Percentiles rank a stretch among this genome's conserved stretches.
Evolutionary conservation across 1,140 invertebrate species (phyloP).

Genomic region (Vanessa tameamea): DNA sequence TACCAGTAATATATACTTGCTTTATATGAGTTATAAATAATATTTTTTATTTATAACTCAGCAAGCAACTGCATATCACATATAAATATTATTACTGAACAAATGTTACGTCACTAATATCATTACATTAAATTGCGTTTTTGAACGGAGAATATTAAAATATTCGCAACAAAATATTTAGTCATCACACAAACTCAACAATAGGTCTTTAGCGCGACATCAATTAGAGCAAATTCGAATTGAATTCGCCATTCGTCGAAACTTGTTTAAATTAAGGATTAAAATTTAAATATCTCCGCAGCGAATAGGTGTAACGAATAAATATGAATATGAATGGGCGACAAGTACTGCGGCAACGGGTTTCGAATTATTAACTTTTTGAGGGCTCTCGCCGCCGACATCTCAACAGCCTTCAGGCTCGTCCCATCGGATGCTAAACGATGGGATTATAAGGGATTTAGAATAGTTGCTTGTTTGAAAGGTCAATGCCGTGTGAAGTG

Average conservation of each 20-base stretch:
- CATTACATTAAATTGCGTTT: too few relatives aligned
- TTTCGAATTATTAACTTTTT: conserved; percentile 78
- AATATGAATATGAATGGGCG: conserved; percentile 79
- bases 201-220: conserved; percentile 26
- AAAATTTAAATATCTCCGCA: conserved; percentile 73
- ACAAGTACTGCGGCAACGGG: conserved; percentile 65
- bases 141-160: background rate
- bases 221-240: conserved; percentile 18
- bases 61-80: too few relatives aligned
- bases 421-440: conserved; percentile 58
- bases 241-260: conserved; percentile 13
- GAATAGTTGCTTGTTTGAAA: conserved; percentile 12
- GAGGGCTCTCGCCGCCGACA: conserved; percentile 60
- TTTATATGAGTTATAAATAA: too few relatives aligned
- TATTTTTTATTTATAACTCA: too few relatives aligned
- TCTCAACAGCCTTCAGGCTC: conserved; percentile 50
- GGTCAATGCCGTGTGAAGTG: background rate
- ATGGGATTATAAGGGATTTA: conserved; percentile 42
- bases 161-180: background rate
- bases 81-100: too few relatives aligned
- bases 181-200: background rate
- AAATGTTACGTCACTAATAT: too few relatives aligned
- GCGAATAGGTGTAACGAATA: conserved; percentile 78
- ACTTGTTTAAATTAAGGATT: conserved; percentile 76
- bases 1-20: too few relatives aligned